phyloP scores from a whole-genome alignment of 2,797 vertebrate genomes.

The Champsocephalus esox region DNA sequence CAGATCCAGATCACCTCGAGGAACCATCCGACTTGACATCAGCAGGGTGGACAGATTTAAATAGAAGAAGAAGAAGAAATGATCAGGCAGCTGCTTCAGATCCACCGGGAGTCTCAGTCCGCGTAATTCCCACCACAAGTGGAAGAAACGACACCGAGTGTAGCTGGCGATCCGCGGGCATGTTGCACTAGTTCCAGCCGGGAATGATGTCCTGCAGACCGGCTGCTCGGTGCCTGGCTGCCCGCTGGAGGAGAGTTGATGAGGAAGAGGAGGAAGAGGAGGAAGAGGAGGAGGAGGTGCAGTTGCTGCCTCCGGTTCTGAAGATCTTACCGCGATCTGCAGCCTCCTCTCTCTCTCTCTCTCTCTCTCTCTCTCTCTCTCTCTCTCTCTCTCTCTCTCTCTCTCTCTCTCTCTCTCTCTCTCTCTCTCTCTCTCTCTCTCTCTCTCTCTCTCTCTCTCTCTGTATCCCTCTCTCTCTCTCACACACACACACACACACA shows the following conservation, averaged over 20 bases:
- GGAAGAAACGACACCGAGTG: slow-evolving; percentile 11
- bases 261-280: neutral
- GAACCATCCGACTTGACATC: too few species aligned
- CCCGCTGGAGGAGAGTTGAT: neutral
- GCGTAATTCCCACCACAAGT: slow-evolving; percentile 43
- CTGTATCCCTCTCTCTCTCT: neutral
- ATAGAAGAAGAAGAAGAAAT: too few species aligned
- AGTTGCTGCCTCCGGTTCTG: slow-evolving; percentile 32
- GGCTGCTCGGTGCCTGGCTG: slow-evolving; percentile 6
- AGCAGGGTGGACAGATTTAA: too few species aligned
- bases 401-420: slow-evolving; percentile 3
- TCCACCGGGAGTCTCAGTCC: slow-evolving; percentile 13
- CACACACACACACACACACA: neutral
- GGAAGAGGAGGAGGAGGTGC: slow-evolving; percentile 18
- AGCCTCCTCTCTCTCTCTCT: neutral
- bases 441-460: neutral
- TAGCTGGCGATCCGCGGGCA: slow-evolving; percentile 42
- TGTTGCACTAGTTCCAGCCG: slow-evolving; percentile 21
- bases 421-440: neutral
- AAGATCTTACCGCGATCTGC: slow-evolving; percentile 18
- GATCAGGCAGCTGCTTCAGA: too few species aligned
- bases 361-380: neutral
- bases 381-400: neutral
- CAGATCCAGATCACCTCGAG: too few species aligned
- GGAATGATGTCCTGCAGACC: neutral